These are phyloP conservation scores for Ramphastos sulfuratus DNA, from an alignment of 2,113 vertebrate species.

Conservation along the genomic window DNA sequence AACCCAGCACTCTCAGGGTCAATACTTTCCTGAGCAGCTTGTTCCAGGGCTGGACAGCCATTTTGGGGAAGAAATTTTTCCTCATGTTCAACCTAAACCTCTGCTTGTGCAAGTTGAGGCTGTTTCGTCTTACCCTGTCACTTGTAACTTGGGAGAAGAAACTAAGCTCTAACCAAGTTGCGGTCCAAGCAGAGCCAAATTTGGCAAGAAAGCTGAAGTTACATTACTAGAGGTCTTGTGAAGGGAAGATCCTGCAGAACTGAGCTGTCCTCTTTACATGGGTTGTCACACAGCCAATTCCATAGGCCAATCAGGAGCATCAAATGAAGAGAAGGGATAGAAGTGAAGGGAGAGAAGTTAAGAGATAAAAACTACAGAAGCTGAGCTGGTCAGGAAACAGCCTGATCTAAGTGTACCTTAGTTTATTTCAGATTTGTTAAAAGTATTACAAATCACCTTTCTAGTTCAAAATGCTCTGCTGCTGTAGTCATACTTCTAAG, in stretches of 20 bases:
- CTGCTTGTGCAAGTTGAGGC: neutral
- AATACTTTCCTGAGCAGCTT: neutral
- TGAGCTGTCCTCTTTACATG: too few relatives aligned
- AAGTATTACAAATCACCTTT: neutral
- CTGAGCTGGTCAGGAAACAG: neutral
- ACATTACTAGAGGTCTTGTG: neutral
- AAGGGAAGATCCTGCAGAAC: neutral
- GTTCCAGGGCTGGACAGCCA: neutral
- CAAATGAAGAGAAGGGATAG: neutral
- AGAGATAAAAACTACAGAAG: neutral
- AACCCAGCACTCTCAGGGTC: neutral
- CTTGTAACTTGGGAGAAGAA: neutral
- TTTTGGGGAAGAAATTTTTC: neutral
- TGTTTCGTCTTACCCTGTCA: neutral
- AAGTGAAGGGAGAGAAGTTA: neutral
- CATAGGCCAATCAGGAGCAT: accelerated
- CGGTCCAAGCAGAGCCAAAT: too few relatives aligned
- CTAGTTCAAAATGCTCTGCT: neutral
- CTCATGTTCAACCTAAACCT: neutral
- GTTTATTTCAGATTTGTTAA: neutral
- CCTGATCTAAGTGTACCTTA: neutral
- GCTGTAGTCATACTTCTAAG: accelerated
- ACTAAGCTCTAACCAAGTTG: neutral
- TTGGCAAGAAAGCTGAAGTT: neutral
- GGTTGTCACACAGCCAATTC: too few relatives aligned